Evolutionary conservation across 2,113 vertebrate genomes (phyloP).

Genomic region (Parus major): DNA sequence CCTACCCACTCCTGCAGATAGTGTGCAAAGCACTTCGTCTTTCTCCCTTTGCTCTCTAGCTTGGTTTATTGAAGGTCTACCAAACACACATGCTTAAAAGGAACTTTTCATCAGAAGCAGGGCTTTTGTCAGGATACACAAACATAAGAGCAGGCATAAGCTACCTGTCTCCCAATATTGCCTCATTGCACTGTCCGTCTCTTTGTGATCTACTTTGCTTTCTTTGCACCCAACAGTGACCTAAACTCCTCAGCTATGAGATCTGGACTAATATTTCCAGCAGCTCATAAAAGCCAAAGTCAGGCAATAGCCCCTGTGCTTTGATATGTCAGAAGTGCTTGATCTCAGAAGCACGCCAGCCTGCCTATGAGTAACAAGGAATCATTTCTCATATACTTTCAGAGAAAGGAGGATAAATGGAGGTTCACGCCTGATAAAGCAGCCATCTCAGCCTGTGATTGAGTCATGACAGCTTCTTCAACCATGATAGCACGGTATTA

Average conservation of each 20-base stretch:
- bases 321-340: neutral
- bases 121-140: neutral
- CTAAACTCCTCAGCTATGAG: neutral
- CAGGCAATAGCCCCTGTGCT: neutral
- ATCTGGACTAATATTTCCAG: neutral
- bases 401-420: conserved; percentile 27
- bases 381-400: conserved; percentile 13
- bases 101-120: neutral
- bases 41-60: neutral
- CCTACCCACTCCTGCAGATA: neutral
- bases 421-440: conserved; percentile 41
- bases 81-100: neutral
- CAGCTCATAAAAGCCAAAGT: neutral
- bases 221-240: neutral
- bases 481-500: conserved; percentile 22
- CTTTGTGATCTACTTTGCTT: neutral
- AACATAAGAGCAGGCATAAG: neutral
- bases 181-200: neutral
- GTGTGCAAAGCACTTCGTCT: neutral
- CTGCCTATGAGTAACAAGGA: neutral
- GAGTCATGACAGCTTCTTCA: conserved; percentile 11
- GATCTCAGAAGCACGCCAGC: neutral
- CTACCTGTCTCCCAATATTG: neutral
- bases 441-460: conserved; percentile 30
- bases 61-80: neutral